A percentile compares a stretch with the other conserved stretches of the same genome.
phyloP scores from a whole-genome alignment of 2,797 vertebrate genomes.

The Merluccius polli region DNA sequence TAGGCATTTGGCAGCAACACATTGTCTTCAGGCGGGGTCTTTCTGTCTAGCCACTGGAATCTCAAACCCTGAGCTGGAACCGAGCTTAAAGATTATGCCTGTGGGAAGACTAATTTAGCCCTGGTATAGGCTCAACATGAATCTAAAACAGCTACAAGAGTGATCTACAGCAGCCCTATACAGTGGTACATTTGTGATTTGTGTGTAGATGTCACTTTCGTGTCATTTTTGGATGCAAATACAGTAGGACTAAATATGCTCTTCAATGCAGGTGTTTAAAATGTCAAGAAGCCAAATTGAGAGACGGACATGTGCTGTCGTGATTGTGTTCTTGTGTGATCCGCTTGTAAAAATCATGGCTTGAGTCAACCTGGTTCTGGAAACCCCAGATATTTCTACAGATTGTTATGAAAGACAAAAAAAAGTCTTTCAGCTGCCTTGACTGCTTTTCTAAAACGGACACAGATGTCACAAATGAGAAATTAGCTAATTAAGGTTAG shows the following conservation, averaged over 20 bases:
- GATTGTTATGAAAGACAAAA: background rate
- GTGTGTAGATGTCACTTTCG: background rate
- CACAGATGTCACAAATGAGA: background rate
- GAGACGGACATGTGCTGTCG: background rate
- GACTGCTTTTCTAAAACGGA: too few relatives aligned
- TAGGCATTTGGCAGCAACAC: too few relatives aligned
- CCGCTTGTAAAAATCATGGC: too few relatives aligned
- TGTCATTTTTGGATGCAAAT: too few relatives aligned
- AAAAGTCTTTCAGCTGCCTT: background rate
- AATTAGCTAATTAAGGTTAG: background rate
- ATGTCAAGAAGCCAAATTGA: background rate
- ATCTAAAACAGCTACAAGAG: too few relatives aligned
- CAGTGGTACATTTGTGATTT: background rate
- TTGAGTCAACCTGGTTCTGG: background rate
- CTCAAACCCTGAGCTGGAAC: background rate
- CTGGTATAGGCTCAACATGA: too few relatives aligned
- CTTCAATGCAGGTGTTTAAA: background rate
- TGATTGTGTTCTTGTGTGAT: too few relatives aligned
- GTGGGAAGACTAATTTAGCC: too few relatives aligned
- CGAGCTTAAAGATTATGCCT: too few relatives aligned
- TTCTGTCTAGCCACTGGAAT: background rate
- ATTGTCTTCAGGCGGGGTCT: background rate
- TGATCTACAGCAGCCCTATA: background rate
- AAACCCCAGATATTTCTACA: background rate
- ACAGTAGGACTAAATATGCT: background rate